These are phyloP conservation scores for Cactoblastis cactorum DNA, from an alignment of 2,888 invertebrate genomes.

Conservation along the genomic window DNA sequence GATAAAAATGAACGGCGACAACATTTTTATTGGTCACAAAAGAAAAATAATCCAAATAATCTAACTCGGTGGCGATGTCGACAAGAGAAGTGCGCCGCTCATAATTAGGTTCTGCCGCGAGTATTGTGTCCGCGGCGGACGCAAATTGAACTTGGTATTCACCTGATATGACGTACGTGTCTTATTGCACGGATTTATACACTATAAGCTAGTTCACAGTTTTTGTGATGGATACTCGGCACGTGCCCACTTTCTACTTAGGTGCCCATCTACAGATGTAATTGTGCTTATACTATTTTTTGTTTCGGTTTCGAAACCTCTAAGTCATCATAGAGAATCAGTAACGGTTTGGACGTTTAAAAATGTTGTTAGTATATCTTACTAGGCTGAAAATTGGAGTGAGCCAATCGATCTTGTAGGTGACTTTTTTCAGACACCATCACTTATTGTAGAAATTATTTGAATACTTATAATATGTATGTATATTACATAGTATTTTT, in stretches of 20 bases:
- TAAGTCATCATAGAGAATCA: constrained; percentile 57
- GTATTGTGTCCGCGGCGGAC: constrained; percentile 53
- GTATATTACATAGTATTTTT: too few species aligned
- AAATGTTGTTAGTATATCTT: constrained; percentile 30
- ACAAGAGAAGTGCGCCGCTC: constrained; percentile 48
- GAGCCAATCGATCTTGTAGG: not conserved
- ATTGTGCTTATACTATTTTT: constrained; percentile 66
- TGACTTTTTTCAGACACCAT: not conserved
- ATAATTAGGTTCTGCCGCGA: constrained; percentile 60
- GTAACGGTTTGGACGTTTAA: constrained; percentile 47
- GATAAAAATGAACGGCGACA: constrained; percentile 19
- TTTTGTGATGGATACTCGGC: constrained; percentile 58
- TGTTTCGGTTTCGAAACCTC: constrained; percentile 55
- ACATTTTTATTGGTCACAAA: constrained; percentile 26
- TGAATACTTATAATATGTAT: too few species aligned
- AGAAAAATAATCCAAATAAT: constrained; percentile 25
- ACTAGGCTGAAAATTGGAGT: constrained; percentile 1
- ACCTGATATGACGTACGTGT: constrained; percentile 66
- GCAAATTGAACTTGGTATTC: constrained; percentile 70
- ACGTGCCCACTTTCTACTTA: constrained; percentile 72
- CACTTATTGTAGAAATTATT: too few species aligned
- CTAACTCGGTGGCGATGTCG: constrained; percentile 35
- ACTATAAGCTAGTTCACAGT: constrained; percentile 46
- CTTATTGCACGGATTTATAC: constrained; percentile 74
- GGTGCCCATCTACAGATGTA: constrained; percentile 52